These are phyloP conservation scores for Meandrina meandrites DNA, from an alignment of 92 coral and sea anemone species.

Conservation along the genomic window DNA sequence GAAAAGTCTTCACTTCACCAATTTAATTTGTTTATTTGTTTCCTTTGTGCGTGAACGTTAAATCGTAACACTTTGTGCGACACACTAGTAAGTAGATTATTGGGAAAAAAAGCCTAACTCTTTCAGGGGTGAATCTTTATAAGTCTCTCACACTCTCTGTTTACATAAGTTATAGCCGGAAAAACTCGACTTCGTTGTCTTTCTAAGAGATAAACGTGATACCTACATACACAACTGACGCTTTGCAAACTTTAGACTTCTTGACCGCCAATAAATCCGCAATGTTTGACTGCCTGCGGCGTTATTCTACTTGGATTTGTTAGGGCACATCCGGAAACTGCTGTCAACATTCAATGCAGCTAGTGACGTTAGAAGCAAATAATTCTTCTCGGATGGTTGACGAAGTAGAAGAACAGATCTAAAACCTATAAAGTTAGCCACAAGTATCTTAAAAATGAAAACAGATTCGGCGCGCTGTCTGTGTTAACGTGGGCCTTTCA, in stretches of 20 bases:
- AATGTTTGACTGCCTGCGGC: background rate
- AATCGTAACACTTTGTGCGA: background rate
- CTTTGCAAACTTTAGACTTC: background rate
- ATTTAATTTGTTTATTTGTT: background rate
- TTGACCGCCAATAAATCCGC: background rate
- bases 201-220: background rate
- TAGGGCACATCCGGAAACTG: background rate
- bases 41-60: background rate
- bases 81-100: background rate
- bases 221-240: background rate
- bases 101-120: background rate
- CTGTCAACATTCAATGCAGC: background rate
- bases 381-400: slow-evolving; percentile 11
- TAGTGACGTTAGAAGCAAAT: slow-evolving; percentile 1
- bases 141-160: background rate
- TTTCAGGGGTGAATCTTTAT: background rate
- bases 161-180: background rate
- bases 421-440: background rate
- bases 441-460: background rate
- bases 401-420: background rate
- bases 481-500: background rate
- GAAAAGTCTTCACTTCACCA: background rate
- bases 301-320: background rate
- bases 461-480: background rate
- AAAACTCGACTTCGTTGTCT: background rate